Evolutionary conservation across 2,888 invertebrate species (phyloP).

Genomic region (Steinernema carpocapsae): DNA sequence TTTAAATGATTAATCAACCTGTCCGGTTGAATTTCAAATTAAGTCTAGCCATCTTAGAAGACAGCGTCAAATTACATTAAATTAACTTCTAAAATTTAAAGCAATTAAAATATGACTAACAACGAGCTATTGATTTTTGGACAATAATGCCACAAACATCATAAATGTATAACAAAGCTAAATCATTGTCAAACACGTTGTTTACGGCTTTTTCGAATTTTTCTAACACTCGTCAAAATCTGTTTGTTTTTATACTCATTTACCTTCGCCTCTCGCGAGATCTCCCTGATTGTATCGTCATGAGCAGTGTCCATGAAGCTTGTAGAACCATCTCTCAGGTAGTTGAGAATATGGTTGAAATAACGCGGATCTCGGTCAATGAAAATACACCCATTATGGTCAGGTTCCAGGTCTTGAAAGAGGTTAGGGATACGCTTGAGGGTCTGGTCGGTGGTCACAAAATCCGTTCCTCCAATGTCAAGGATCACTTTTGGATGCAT

Average conservation of each 20-base stretch:
- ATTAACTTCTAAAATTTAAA: too few relatives aligned
- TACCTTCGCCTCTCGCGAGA: slow-evolving; percentile 58
- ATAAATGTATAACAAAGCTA: too few relatives aligned
- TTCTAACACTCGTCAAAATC: too few relatives aligned
- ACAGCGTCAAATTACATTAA: too few relatives aligned
- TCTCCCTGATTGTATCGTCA: slow-evolving; percentile 52
- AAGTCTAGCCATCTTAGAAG: too few relatives aligned
- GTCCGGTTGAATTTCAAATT: too few relatives aligned
- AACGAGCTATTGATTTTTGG: too few relatives aligned
- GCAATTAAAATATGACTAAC: too few relatives aligned
- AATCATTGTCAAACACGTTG: not conserved
- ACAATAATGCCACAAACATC: too few relatives aligned
- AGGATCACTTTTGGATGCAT: slow-evolving; percentile 46
- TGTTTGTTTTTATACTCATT: too few relatives aligned
- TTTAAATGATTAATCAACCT: too few relatives aligned
- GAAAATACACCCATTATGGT: slow-evolving; percentile 53
- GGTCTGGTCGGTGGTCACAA: slow-evolving; percentile 58
- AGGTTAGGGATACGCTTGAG: slow-evolving; percentile 51
- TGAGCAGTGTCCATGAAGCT: slow-evolving; percentile 53
- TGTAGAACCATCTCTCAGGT: slow-evolving; percentile 51
- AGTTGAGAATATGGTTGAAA: slow-evolving; percentile 57
- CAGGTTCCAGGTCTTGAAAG: slow-evolving; percentile 55
- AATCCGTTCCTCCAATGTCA: slow-evolving; percentile 60
- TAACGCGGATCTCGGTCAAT: slow-evolving; percentile 62
- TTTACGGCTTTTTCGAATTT: not conserved